Conservation (phyloP, 2,797 vertebrate genomes). For the Heliangelus exortis region DNA sequence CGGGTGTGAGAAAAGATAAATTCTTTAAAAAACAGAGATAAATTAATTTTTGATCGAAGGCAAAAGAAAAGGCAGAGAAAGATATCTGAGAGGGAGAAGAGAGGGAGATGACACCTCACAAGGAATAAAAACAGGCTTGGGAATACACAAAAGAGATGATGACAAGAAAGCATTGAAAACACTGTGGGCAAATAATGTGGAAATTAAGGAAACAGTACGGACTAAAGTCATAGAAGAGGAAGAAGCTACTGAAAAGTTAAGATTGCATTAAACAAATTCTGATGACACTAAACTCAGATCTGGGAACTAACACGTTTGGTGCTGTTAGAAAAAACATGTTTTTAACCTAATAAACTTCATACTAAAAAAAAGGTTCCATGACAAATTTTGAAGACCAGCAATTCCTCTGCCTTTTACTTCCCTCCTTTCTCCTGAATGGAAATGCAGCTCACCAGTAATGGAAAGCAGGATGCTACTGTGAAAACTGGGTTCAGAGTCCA, state of each 20-base stretch:
- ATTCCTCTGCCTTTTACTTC: background rate
- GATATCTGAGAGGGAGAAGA: background rate
- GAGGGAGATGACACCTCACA: background rate
- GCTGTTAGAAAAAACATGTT: background rate
- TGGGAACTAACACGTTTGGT: background rate
- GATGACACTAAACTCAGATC: background rate
- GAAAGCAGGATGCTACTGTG: background rate
- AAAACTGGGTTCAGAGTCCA: background rate
- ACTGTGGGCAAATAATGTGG: background rate
- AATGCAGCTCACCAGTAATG: background rate
- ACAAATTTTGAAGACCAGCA: background rate
- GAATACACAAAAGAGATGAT: background rate
- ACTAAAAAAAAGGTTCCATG: background rate
- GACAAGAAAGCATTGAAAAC: background rate
- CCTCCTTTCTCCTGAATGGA: background rate
- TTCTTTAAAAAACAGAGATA: background rate
- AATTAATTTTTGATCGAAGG: background rate
- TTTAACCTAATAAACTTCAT: background rate
- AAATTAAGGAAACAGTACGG: background rate
- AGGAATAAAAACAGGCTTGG: background rate
- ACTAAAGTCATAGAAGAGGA: background rate
- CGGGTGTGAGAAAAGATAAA: background rate
- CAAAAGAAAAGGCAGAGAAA: background rate
- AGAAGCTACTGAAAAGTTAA: background rate
- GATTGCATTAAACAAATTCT: background rate